A percentile compares a stretch with the other conserved stretches of the same genome.
phyloP scores from a whole-genome alignment of 2,888 invertebrate genomes.

The Yponomeuta cagnagella region DNA sequence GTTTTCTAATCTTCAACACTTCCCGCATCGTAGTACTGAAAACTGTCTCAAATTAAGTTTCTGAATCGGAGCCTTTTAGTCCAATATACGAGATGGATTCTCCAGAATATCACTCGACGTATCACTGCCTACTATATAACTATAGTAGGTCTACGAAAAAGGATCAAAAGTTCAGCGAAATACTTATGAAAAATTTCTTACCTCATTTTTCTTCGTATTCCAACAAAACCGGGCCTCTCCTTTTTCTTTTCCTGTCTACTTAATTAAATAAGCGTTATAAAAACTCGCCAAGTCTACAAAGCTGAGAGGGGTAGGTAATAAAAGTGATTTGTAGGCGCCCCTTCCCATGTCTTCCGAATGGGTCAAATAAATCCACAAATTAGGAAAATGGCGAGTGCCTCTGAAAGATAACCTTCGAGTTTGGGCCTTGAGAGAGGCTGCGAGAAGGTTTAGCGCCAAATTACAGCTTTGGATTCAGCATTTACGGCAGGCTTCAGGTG shows the following conservation, averaged over 20 bases:
- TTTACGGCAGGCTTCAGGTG: neutral
- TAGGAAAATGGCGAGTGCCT: slow-evolving; percentile 37
- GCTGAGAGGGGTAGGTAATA: slow-evolving; percentile 36
- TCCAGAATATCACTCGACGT: slow-evolving; percentile 55
- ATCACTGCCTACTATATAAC: slow-evolving; percentile 38
- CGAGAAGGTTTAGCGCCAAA: slow-evolving; percentile 5
- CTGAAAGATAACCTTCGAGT: slow-evolving; percentile 37
- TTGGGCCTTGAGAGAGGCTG: neutral
- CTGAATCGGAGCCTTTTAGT: slow-evolving; percentile 21
- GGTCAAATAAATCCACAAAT: slow-evolving; percentile 50
- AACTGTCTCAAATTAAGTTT: too few relatives aligned
- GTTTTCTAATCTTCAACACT: too few relatives aligned
- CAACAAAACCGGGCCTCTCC: slow-evolving; percentile 29
- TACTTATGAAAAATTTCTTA: too few relatives aligned
- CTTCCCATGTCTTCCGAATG: slow-evolving; percentile 23
- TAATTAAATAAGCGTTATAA: slow-evolving; percentile 31
- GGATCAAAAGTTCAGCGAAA: too few relatives aligned
- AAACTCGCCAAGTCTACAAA: slow-evolving; percentile 31
- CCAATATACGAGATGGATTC: slow-evolving; percentile 31
- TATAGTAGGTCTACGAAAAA: slow-evolving; percentile 28
- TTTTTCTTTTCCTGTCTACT: slow-evolving; percentile 18
- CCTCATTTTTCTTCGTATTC: neutral
- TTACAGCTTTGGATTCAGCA: neutral
- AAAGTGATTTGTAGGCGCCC: slow-evolving; percentile 48
- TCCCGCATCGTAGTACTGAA: too few relatives aligned